A percentile compares a stretch with the other conserved stretches of the same genome.
These are phyloP conservation scores for Athrips mouffetella DNA, from an alignment of 2,888 invertebrate genomes.

Conservation along the genomic window DNA sequence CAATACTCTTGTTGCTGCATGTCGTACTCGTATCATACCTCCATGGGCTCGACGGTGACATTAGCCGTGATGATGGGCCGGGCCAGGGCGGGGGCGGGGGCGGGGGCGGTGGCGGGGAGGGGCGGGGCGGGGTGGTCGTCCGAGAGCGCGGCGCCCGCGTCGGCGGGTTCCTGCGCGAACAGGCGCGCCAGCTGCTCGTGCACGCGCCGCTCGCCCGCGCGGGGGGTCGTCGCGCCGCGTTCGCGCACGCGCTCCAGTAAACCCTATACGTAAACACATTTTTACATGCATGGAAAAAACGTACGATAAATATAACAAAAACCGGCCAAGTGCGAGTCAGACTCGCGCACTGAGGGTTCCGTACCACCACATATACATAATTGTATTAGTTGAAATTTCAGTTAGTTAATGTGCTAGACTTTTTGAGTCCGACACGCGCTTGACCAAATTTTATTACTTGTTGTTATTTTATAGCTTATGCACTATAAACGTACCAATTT, in stretches of 20 bases:
- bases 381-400: too few species aligned
- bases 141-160: conserved; percentile 18
- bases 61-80: conserved; percentile 35
- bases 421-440: too few species aligned
- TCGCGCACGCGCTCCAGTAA: conserved; percentile 86
- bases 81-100: conserved; percentile 14
- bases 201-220: conserved; percentile 82
- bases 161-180: conserved; percentile 46
- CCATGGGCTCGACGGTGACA: conserved; percentile 54
- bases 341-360: too few species aligned
- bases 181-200: conserved; percentile 82
- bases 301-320: too few species aligned
- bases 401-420: too few species aligned
- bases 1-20: too few species aligned
- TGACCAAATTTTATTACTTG: too few species aligned
- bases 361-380: too few species aligned
- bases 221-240: conserved; percentile 79
- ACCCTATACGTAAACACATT: conserved; percentile 62
- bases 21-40: conserved; percentile 43
- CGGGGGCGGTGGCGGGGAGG: conserved; percentile 12
- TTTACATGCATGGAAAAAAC: too few species aligned
- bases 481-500: too few species aligned
- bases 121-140: conserved; percentile 14
- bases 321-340: too few species aligned
- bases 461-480: too few species aligned